These are phyloP conservation scores for Tarsius wallacei DNA, from an alignment of 2,797 vertebrate genomes.

Conservation along the genomic window DNA sequence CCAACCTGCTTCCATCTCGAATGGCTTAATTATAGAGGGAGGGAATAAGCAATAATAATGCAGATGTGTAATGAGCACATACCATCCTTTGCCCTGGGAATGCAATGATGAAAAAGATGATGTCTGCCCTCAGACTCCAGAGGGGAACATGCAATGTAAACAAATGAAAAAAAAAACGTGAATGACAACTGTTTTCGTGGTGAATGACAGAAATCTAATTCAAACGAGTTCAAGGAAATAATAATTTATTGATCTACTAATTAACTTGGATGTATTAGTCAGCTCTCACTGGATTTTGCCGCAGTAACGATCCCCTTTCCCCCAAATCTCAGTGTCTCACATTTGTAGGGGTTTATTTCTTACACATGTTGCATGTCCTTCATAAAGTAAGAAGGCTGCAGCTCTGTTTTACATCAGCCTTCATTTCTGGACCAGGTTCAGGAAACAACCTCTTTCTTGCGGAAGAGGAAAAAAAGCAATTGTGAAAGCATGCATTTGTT, in stretches of 20 bases:
- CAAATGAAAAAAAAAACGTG: not conserved
- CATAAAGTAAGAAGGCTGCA: not conserved
- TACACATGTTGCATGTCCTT: not conserved
- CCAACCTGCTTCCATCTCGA: not conserved
- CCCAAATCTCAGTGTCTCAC: not conserved
- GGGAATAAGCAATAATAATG: not conserved
- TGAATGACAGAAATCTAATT: not conserved
- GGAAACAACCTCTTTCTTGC: not conserved
- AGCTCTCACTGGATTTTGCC: not conserved
- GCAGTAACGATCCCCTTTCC: not conserved
- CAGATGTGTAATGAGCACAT: not conserved
- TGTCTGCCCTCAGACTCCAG: not conserved
- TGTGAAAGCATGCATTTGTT: not conserved
- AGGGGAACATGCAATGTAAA: not conserved
- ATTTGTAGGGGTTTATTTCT: not conserved
- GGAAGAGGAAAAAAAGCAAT: not conserved
- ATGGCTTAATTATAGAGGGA: not conserved
- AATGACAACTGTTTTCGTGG: not conserved
- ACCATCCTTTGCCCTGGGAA: not conserved
- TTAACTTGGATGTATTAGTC: not conserved
- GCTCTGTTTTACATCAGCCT: not conserved
- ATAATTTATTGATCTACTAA: not conserved
- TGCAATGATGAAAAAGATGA: not conserved
- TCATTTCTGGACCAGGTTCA: not conserved
- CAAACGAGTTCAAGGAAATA: not conserved